A percentile compares a stretch with the other conserved stretches of the same genome.
Evolutionary conservation across 2,113 vertebrate genomes (phyloP).

Genomic region (Mionectes macconnelli): DNA sequence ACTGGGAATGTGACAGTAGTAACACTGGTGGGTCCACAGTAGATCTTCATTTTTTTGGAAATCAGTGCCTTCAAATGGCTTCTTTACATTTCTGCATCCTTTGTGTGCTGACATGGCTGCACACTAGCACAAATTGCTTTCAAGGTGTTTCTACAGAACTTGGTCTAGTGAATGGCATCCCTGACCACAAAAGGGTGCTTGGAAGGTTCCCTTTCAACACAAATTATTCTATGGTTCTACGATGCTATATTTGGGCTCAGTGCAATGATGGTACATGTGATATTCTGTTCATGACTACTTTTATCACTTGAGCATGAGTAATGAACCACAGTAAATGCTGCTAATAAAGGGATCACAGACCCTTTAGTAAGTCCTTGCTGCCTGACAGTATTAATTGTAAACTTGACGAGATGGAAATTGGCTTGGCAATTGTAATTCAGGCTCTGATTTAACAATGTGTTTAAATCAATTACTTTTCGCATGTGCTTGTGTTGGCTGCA

Average conservation of each 20-base stretch:
- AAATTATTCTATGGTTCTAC: neutral
- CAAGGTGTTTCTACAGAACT: neutral
- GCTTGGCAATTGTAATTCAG: neutral
- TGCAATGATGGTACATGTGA: neutral
- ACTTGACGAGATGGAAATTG: neutral
- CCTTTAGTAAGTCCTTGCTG: neutral
- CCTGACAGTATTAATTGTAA: neutral
- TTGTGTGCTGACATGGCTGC: neutral
- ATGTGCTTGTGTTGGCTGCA: neutral
- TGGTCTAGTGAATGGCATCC: neutral
- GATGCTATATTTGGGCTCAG: neutral
- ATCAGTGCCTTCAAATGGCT: neutral
- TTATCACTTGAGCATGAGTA: neutral
- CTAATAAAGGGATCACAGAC: constrained; percentile 7
- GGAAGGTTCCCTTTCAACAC: neutral
- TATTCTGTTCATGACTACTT: neutral
- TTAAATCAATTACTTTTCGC: constrained; percentile 16
- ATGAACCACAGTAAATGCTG: neutral
- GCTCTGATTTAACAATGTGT: neutral
- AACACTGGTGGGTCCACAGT: neutral
- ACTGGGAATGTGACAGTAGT: neutral
- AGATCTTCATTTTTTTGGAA: neutral
- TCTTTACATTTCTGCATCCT: neutral
- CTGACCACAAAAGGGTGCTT: rapidly evolving
- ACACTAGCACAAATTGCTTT: neutral